A percentile compares a stretch with the other conserved stretches of the same genome.
These are phyloP conservation scores for Drosophila teissieri DNA, from an alignment of 1,140 invertebrate genomes.

Conservation along the genomic window DNA sequence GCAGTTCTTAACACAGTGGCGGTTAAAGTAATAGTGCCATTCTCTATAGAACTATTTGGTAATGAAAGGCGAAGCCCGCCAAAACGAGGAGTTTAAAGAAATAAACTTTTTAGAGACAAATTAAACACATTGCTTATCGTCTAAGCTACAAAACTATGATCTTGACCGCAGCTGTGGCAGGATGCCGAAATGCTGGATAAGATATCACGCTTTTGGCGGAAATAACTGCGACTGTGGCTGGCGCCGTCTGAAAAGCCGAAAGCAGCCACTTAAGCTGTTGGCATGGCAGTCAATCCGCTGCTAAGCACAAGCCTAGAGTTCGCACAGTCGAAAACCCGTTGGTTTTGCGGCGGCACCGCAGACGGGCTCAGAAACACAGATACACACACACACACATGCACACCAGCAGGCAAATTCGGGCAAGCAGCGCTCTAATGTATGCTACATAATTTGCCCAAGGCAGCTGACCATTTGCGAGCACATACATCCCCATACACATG, in stretches of 20 bases:
- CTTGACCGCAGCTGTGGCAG: conserved; percentile 12
- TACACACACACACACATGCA: conserved; percentile 9
- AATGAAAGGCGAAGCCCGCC: neutral
- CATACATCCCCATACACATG: conserved; percentile 4
- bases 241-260: conserved; percentile 55
- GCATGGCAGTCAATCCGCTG: conserved; percentile 78
- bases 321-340: conserved; percentile 46
- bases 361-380: conserved; percentile 8
- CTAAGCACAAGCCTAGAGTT: conserved; percentile 54
- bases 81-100: too few relatives aligned
- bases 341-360: conserved; percentile 43
- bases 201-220: conserved; percentile 41
- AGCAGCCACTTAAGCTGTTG: conserved; percentile 80
- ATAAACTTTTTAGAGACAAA: too few relatives aligned
- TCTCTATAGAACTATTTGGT: neutral
- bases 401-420: conserved; percentile 20
- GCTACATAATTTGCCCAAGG: conserved; percentile 74
- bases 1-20: conserved; percentile 1
- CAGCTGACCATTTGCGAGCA: conserved; percentile 48
- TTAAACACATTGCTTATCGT: too few relatives aligned
- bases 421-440: conserved; percentile 61
- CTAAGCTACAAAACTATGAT: neutral
- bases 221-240: conserved; percentile 52
- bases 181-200: conserved; percentile 1
- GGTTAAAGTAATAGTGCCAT: neutral